phyloP scores from a whole-genome alignment of 2,888 invertebrate genomes.

The Crossocerus cetratus region DNA sequence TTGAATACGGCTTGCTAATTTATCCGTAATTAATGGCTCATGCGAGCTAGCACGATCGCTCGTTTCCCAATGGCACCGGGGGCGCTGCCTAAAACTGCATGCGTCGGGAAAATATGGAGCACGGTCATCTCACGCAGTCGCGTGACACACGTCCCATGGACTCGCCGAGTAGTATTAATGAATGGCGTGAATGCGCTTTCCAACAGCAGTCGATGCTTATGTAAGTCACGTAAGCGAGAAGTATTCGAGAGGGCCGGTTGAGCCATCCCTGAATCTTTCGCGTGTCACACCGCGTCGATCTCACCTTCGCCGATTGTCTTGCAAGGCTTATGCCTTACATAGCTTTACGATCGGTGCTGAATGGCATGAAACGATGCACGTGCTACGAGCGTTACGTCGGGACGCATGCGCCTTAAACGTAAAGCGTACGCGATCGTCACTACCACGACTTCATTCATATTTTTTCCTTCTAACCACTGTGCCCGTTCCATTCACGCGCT shows the following conservation, averaged over 20 bases:
- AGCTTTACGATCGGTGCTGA: conserved; percentile 48
- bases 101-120: too few relatives aligned
- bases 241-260: neutral
- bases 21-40: too few relatives aligned
- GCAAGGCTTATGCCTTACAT: conserved; percentile 20
- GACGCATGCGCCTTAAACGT: conserved; percentile 56
- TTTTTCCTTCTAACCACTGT: conserved; percentile 59
- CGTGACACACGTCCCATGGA: too few relatives aligned
- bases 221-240: neutral
- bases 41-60: too few relatives aligned
- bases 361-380: conserved; percentile 55
- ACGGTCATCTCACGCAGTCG: too few relatives aligned
- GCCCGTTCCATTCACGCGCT: conserved; percentile 51
- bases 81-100: too few relatives aligned
- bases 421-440: conserved; percentile 57
- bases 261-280: conserved; percentile 2
- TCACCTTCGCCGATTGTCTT: conserved; percentile 27
- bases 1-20: too few relatives aligned
- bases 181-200: too few relatives aligned
- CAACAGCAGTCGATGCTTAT: neutral
- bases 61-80: too few relatives aligned
- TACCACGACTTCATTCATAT: conserved; percentile 65
- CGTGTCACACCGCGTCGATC: conserved; percentile 9
- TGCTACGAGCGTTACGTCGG: conserved; percentile 43
- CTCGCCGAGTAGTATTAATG: too few relatives aligned